Conservation (phyloP, 2,888 invertebrate genomes). For the Elmis aenea region DNA sequence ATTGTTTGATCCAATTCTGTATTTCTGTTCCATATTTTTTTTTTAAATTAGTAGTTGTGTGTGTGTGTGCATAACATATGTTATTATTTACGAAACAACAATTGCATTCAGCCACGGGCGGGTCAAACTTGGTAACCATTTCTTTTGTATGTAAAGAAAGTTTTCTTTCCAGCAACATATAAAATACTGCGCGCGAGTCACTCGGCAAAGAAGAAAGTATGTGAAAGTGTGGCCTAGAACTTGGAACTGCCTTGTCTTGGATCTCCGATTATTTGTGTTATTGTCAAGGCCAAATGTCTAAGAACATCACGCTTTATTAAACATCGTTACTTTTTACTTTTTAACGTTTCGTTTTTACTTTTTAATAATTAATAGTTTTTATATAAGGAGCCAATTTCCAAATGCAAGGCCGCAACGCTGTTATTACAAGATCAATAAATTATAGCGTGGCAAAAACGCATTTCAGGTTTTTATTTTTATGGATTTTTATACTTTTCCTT, state of each 20-base stretch:
- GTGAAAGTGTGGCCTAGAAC: constrained; percentile 47
- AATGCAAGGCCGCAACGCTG: too few relatives aligned
- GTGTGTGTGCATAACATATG: too few relatives aligned
- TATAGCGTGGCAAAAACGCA: too few relatives aligned
- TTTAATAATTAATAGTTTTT: constrained; percentile 3
- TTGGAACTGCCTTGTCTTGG: constrained; percentile 41
- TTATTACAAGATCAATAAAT: too few relatives aligned
- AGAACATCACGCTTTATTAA: constrained; percentile 18
- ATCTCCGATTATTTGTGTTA: constrained; percentile 34
- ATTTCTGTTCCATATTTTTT: too few relatives aligned
- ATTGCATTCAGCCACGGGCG: too few relatives aligned
- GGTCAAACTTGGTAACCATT: too few relatives aligned
- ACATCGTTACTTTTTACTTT: constrained; percentile 14
- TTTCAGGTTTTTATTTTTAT: too few relatives aligned
- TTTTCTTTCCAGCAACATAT: constrained; percentile 10
- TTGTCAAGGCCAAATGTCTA: constrained; percentile 41
- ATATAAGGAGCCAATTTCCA: constrained; percentile 3
- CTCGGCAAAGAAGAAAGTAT: constrained; percentile 39
- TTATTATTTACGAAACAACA: too few relatives aligned
- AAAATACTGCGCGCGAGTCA: constrained; percentile 8
- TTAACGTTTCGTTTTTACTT: constrained; percentile 10
- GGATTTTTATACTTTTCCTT: too few relatives aligned
- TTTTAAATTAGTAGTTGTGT: too few relatives aligned
- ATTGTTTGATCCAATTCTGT: too few relatives aligned
- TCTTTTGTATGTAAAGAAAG: constrained; percentile 18